Evolutionary conservation across 2,888 invertebrate genomes (phyloP), one percentile per base, ranked within the genome.

Genomic region (Temnothorax ravouxi): DNA sequence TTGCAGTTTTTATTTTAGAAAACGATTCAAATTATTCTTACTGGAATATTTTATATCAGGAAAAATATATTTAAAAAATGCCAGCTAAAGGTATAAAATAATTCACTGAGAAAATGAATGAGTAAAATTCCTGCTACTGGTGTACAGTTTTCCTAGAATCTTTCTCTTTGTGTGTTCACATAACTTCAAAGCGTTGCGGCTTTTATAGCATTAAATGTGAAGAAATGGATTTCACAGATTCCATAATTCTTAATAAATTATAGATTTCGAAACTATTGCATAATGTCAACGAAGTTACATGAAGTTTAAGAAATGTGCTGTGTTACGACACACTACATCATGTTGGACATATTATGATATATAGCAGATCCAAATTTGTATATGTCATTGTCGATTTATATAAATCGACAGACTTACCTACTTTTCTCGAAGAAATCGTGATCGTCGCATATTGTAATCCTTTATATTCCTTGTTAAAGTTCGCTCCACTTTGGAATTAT

Each of bases 1-100:
- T 86, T 72, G 47, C 29, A 84, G 69, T 50, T 25, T 11, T 71
- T 79, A 82, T 82, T 83, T 74, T 56, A 62, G 50, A 41, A 56
- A 56, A 0, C 1, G 29, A 34, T 64, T 71, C 21, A 56, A 25
- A 56, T 47, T 21, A 34, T 47, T 72, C 13, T 64, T 21, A 29
- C 64, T 21, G 11, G 61, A 34, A 76, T 59, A 77, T 44, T 18
- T 56, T 34, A 44, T 44, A 44, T 69, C 59, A 47, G n/a, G n/a
- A 34, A 25, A 71, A 71, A 38, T n/a, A 54, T 54, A 25, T 64
- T 4, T 34, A 34, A 34, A 44, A 38, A 50, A 25, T 52, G 4
- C 15, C 21, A 64, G 13, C 15, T 29, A 18, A 25, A 34, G 3
- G 34, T 38, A 59, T 61, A 11, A 25, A 75, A 21, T 76, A 34